Percentiles rank a stretch among this genome's conserved stretches.
Evolutionary conservation across 2,888 invertebrate species (phyloP).

Genomic region (Allophyes oxyacanthae): DNA sequence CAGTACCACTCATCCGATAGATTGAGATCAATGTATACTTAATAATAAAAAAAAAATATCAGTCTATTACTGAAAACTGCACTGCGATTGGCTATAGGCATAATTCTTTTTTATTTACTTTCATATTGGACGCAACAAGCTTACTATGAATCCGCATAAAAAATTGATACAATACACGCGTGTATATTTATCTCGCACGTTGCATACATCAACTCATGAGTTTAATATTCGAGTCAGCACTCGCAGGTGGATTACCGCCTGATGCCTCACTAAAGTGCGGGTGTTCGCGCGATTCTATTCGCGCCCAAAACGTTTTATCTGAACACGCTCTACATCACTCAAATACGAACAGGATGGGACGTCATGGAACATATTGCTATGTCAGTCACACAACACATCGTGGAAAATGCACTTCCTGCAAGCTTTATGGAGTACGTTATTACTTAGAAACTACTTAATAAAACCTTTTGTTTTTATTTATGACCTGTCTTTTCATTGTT

Average conservation of each 20-base stretch:
- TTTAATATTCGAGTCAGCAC: constrained; percentile 39
- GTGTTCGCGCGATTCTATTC: constrained; percentile 26
- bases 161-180: too few species aligned
- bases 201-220: not conserved
- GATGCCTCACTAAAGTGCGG: constrained; percentile 22
- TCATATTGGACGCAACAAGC: too few species aligned
- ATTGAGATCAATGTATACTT: too few species aligned
- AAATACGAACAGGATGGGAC: constrained; percentile 13
- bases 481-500: too few species aligned
- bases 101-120: too few species aligned
- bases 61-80: too few species aligned
- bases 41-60: too few species aligned
- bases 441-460: not conserved
- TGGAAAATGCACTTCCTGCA: not conserved
- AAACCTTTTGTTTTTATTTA: too few species aligned
- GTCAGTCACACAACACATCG: constrained; percentile 20
- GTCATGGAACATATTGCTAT: constrained; percentile 35
- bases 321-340: constrained; percentile 36
- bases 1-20: too few species aligned
- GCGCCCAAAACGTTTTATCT: constrained; percentile 45
- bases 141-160: too few species aligned
- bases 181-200: too few species aligned
- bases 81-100: too few species aligned
- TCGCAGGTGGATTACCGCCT: constrained; percentile 30
- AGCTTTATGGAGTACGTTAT: not conserved